These are phyloP conservation scores for Archegozetes longisetosus DNA, from an alignment of 1,140 invertebrate species.

Conservation along the genomic window DNA sequence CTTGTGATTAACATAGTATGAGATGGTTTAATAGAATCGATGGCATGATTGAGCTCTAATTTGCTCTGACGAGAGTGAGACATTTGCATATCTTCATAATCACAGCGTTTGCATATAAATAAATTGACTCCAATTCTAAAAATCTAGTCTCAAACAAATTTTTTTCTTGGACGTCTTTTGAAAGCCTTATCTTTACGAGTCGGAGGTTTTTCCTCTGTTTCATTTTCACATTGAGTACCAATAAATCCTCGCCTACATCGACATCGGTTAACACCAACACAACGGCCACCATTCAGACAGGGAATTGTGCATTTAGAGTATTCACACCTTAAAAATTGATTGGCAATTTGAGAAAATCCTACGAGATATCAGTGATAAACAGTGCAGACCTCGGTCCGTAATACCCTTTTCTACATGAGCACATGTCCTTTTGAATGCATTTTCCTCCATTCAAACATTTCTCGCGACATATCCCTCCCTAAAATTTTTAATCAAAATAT, in stretches of 20 bases:
- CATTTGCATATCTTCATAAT: no score
- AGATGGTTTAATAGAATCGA: no score
- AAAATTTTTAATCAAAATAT: background rate
- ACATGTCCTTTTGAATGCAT: slow-evolving; percentile 76
- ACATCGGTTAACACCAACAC: slow-evolving; percentile 22
- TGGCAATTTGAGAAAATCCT: no score
- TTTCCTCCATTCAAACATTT: slow-evolving; percentile 87
- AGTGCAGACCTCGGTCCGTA: slow-evolving; percentile 45
- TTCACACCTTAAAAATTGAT: slow-evolving; percentile 42
- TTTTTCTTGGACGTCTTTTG: background rate
- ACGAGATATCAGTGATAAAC: background rate
- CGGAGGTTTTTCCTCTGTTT: background rate
- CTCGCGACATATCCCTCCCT: slow-evolving; percentile 64
- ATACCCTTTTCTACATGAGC: slow-evolving; percentile 71
- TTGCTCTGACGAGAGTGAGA: no score
- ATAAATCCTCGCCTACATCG: slow-evolving; percentile 18
- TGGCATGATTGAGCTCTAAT: no score
- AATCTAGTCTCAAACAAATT: no score
- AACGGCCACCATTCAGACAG: slow-evolving; percentile 23
- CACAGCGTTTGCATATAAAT: no score
- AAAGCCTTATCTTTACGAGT: background rate
- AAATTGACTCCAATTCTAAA: no score
- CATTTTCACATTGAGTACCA: slow-evolving; percentile 22
- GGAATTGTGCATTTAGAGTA: slow-evolving; percentile 51
- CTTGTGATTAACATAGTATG: no score